Conservation (phyloP, 2,888 invertebrate genomes). For the Isoperla grammatica region DNA sequence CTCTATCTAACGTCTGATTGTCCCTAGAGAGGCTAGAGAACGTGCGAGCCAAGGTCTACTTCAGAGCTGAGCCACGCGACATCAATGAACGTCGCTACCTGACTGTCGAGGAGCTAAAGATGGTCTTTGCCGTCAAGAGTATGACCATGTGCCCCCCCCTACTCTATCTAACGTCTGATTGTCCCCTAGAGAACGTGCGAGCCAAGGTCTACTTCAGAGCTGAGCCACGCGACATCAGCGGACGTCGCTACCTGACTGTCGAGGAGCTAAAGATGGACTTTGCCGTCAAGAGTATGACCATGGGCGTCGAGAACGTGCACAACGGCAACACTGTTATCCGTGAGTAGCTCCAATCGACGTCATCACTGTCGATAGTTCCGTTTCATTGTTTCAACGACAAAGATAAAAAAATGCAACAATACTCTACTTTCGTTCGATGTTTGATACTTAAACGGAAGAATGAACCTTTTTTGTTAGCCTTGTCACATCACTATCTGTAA, state of each 20-base stretch:
- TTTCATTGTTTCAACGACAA: neutral
- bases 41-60: conserved; percentile 72
- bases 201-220: conserved; percentile 80
- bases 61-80: conserved; percentile 61
- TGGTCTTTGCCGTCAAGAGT: conserved; percentile 78
- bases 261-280: conserved; percentile 82
- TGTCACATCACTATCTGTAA: no score
- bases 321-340: conserved; percentile 75
- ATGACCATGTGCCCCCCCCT: conserved; percentile 83
- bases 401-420: neutral
- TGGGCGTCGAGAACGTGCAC: conserved; percentile 81
- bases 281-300: conserved; percentile 72
- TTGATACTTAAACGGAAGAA: no score
- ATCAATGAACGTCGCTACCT: conserved; percentile 61
- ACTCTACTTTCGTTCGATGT: no score
- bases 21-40: no score
- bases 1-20: no score
- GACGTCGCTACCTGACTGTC: conserved; percentile 61
- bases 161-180: no score
- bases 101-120: conserved; percentile 59
- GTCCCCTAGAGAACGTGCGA: conserved; percentile 70
- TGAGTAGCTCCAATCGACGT: conserved; percentile 50
- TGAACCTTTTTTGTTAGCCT: no score
- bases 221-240: conserved; percentile 53
- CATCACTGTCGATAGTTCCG: neutral